Evolutionary conservation across 2,888 invertebrate genomes (phyloP).

Genomic region (Geotrupes spiniger): DNA sequence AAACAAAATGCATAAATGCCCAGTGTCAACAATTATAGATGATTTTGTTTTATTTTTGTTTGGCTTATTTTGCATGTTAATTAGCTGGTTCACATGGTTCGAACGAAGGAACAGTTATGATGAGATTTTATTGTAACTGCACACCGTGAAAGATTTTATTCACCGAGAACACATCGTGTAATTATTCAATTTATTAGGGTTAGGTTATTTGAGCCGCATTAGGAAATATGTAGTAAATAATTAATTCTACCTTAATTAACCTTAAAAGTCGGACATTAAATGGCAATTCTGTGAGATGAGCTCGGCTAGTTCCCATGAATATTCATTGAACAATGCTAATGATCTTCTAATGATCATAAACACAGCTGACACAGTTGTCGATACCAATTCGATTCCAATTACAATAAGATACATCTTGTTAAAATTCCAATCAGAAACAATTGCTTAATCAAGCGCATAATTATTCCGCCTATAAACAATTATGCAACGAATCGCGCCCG

Average conservation of each 20-base stretch:
- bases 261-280: conserved; percentile 22
- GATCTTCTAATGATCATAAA: conserved; percentile 23
- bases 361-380: conserved; percentile 24
- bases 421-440: conserved; percentile 29
- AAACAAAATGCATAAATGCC: too few species aligned
- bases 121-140: too few species aligned
- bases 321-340: conserved; percentile 28
- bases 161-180: too few species aligned
- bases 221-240: conserved; percentile 17
- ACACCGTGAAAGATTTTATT: too few species aligned
- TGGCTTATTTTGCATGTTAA: too few species aligned
- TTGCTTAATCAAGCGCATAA: conserved; percentile 26
- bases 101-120: too few species aligned
- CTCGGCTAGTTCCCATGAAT: conserved; percentile 24
- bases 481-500: conserved; percentile 6
- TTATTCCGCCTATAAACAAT: conserved; percentile 18
- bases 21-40: too few species aligned
- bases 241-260: conserved; percentile 27
- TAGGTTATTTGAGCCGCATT: conserved; percentile 12
- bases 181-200: neutral
- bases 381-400: conserved; percentile 23
- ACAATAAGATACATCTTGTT: conserved; percentile 29
- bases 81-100: too few species aligned
- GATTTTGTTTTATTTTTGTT: too few species aligned
- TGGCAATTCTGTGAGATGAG: conserved; percentile 10